Base-by-base conservation (phyloP, 2,888 invertebrate genomes). In the Rambutsinella grinnellia region DNA sequence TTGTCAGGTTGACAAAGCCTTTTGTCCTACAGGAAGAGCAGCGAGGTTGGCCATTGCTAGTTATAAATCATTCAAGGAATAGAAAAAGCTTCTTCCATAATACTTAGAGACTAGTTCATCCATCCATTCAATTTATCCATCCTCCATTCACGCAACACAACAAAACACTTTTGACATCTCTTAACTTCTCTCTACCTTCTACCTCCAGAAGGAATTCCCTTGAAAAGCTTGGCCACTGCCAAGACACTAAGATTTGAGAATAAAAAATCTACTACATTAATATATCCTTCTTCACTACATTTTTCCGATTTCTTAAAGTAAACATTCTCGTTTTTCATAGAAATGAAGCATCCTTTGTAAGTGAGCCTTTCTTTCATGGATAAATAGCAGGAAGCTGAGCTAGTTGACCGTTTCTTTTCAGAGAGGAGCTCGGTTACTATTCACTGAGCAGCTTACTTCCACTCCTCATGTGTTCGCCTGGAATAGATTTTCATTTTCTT, bases 11-110 rank as follows among this genome's bases (percentile, higher is more conserved):
- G n/a, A n/a, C n/a, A n/a, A n/a, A n/a, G n/a, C n/a, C n/a, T n/a
- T n/a, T n/a, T n/a, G n/a, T 61, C 46, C 47, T 44, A 47, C 44
- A 65, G 26, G 13, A 53, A 27, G 46, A 46, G 46, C 24, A 54
- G n/a, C 2, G 17, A 21, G 21, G 60, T 62, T 75, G 75, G 62
- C 75, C 75, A 62, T 56, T 74, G 27, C 49, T 44, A 61, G 75
- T 68, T 67, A 75, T 75, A 75, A 68, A 68, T 75, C 75, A 75
- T 75, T 75, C 75, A 75, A 68, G 68, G 68, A 75, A 75, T 75
- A 63, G 75, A 62, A 75, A 67, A n/a, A n/a, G n/a, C n/a, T 74
- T n/a, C n/a, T 67, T 71, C 27, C 62, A 26, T 62, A 6, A 56
- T 47, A 56, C 67, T 74, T 61, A 27, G n/a, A 68, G 67, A 57